Evolutionary conservation across 2,113 vertebrate genomes (phyloP).

Genomic region (Scomber scombrus): DNA sequence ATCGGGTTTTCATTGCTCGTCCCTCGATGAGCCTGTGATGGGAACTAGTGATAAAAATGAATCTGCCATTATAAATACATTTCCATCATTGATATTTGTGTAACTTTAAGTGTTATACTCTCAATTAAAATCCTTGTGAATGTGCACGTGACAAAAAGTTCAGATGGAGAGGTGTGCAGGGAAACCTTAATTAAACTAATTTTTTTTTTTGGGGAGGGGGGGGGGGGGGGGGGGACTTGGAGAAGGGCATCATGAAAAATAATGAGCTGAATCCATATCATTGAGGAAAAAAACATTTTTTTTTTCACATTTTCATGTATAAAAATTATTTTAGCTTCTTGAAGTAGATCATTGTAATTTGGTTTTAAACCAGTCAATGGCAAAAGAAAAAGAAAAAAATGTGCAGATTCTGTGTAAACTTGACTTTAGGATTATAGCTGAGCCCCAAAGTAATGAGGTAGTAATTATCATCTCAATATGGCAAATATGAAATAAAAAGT

Average conservation of each 20-base stretch:
- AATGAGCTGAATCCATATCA: not conserved
- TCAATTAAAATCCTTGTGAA: not conserved
- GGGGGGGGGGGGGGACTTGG: no score
- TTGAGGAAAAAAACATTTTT: not conserved
- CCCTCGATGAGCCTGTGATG: no score
- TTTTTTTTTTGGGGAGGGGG: no score
- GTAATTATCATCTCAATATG: slow-evolving; percentile 23
- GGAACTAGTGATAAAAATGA: no score
- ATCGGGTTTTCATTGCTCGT: not conserved
- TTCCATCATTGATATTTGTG: not conserved
- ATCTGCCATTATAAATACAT: no score
- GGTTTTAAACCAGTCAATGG: not conserved
- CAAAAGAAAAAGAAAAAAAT: not conserved
- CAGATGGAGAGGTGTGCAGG: not conserved
- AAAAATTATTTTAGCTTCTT: slow-evolving; percentile 9
- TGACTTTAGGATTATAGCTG: slow-evolving; percentile 20
- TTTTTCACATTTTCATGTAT: slow-evolving; percentile 8
- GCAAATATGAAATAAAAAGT: slow-evolving; percentile 8
- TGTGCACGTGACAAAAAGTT: not conserved
- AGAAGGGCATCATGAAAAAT: not conserved
- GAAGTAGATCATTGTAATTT: slow-evolving; percentile 4
- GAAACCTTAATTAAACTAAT: not conserved
- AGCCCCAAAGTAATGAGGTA: not conserved
- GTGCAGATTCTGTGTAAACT: slow-evolving; percentile 19
- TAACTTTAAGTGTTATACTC: not conserved